Evolutionary conservation across 2,113 vertebrate genomes (phyloP).

Genomic region (Pygoscelis adeliae): DNA sequence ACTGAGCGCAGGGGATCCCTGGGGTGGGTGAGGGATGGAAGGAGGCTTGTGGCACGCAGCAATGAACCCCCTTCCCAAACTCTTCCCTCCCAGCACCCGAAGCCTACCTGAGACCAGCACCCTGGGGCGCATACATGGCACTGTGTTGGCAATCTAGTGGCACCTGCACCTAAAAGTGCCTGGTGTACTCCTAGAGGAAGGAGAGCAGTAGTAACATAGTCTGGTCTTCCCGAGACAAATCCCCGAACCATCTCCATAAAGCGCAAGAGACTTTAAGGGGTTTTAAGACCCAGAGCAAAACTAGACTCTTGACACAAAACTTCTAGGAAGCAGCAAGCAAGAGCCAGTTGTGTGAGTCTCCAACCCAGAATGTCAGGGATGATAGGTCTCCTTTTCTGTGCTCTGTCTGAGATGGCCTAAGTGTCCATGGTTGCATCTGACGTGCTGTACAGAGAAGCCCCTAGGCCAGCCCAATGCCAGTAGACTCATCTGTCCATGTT

Average conservation of each 20-base stretch:
- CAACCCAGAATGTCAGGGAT: neutral
- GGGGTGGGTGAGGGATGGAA: neutral
- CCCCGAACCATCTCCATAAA: neutral
- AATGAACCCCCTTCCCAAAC: neutral
- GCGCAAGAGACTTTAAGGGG: neutral
- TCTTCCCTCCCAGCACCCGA: neutral
- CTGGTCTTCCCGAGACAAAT: neutral
- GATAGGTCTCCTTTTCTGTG: neutral
- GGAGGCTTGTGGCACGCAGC: neutral
- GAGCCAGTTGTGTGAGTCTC: too few species aligned
- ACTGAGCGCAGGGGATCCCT: neutral
- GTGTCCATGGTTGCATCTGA: neutral
- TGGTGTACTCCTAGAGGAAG: neutral
- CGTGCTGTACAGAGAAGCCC: neutral
- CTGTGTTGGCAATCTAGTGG: too few species aligned
- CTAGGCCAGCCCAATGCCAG: neutral
- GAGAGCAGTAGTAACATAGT: neutral
- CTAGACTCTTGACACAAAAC: neutral
- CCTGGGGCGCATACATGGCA: too few species aligned
- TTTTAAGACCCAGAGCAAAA: neutral
- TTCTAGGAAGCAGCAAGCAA: neutral
- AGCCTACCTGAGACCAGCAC: neutral
- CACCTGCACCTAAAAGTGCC: neutral
- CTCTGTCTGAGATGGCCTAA: neutral
- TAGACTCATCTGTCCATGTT: neutral